Evolutionary conservation across 2,888 invertebrate species (phyloP), one percentile per base, ranked within the genome.

Genomic region (Doris montereyensis): DNA sequence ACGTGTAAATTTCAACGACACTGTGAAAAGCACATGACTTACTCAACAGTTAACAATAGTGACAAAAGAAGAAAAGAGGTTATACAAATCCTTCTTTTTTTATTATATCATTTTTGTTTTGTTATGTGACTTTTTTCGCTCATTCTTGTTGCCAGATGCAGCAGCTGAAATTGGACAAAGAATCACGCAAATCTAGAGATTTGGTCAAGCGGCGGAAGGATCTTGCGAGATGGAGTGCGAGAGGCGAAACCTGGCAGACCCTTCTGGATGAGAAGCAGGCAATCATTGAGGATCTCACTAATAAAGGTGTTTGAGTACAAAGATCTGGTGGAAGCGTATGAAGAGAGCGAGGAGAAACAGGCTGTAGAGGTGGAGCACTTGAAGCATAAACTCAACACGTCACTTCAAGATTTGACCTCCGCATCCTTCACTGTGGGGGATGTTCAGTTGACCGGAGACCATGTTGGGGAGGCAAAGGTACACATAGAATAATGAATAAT

Each of bases 111-210:
- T n/a, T n/a, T n/a, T n/a, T n/a, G n/a, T n/a, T n/a, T n/a, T n/a
- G n/a, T n/a, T n/a, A n/a, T n/a, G n/a, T n/a, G n/a, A n/a, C n/a
- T 24, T 1, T 3, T 30, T 67, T n/a, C 52, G 84, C 13, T 57
- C 67, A 62, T 67, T 72, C 0, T 82, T 81, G 34, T 82, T n/a
- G n/a, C 73, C 58, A 86, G 8, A 68, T 82, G 24, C 83, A 88
- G 28, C 86, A 88, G 79, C 81, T 81, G 30, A 85, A 85, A 67
- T 81, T 89, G 4, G 87, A 88, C 67, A 88, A 85, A 84, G 88
- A 88, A 76, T 81, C 85, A 34, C 83, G 89, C 4, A 87, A 87
- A 71, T 88, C 87, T 0, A 78, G 88, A 57, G 89, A 89, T 76
- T n/a, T n/a, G n/a, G n/a, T n/a, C n/a, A 84, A 85, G 21, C 88